A percentile compares a stretch with the other conserved stretches of the same genome.
Conservation (phyloP, 2,797 vertebrate species). For the Caiman crocodilus region DNA sequence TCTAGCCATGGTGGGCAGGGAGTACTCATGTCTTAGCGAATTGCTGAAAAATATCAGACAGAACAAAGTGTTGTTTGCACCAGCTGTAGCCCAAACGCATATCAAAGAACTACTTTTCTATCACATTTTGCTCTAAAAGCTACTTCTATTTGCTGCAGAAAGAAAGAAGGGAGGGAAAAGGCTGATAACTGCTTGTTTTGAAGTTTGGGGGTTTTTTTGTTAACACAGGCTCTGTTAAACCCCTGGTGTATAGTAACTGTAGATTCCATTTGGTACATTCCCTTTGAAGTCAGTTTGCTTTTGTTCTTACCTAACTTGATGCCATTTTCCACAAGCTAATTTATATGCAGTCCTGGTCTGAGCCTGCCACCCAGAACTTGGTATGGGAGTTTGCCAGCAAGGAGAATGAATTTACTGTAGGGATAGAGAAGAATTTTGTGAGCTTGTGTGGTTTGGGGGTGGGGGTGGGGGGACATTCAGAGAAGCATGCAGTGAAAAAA, state of each 20-base stretch:
- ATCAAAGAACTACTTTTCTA: slow-evolving; percentile 86
- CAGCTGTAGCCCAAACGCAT: slow-evolving; percentile 76
- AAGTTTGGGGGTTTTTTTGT: slow-evolving; percentile 50
- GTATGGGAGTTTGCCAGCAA: slow-evolving; percentile 60
- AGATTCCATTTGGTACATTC: slow-evolving; percentile 58
- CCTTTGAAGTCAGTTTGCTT: slow-evolving; percentile 89
- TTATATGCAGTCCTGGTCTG: slow-evolving; percentile 87
- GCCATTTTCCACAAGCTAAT: slow-evolving; percentile 84
- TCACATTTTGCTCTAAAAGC: slow-evolving; percentile 82
- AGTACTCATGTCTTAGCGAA: slow-evolving; percentile 82
- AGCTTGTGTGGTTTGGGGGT: not conserved
- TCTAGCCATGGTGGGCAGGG: slow-evolving; percentile 83
- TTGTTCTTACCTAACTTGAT: slow-evolving; percentile 90
- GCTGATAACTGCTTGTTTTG: slow-evolving; percentile 61
- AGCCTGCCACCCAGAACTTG: slow-evolving; percentile 89
- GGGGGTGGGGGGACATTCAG: not conserved
- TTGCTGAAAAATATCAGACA: slow-evolving; percentile 82
- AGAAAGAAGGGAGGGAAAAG: slow-evolving; percentile 29
- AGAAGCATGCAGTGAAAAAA: not conserved
- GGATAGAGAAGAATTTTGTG: not conserved
- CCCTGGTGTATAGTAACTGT: slow-evolving; percentile 75
- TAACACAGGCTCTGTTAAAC: slow-evolving; percentile 73
- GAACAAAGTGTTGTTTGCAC: slow-evolving; percentile 81
- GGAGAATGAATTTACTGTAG: slow-evolving; percentile 56
- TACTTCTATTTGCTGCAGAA: slow-evolving; percentile 63